These are phyloP conservation scores for Myotis findleyi DNA, from an alignment of 2,797 vertebrate genomes.

Conservation along the genomic window DNA sequence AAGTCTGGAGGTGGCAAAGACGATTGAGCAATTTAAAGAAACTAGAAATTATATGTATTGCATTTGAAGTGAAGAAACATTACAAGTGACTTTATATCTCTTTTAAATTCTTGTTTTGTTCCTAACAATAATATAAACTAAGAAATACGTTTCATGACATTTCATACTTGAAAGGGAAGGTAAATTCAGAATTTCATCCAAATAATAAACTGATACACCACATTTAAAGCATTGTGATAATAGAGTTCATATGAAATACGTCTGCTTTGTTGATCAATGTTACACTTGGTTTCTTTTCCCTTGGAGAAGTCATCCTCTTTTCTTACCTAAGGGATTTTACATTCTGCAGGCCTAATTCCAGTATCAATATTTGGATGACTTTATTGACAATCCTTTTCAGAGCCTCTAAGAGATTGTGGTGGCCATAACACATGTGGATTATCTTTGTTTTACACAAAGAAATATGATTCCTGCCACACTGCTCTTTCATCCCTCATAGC, in stretches of 20 bases:
- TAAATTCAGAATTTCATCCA: constrained; percentile 53
- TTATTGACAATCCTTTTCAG: not conserved
- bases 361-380: constrained; percentile 53
- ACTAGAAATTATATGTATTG: not conserved
- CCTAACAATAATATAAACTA: constrained; percentile 64
- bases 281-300: constrained; percentile 74
- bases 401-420: not conserved
- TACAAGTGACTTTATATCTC: constrained; percentile 65
- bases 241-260: constrained; percentile 65
- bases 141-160: constrained; percentile 3
- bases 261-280: constrained; percentile 74
- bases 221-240: constrained; percentile 75
- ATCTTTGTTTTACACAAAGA: not conserved
- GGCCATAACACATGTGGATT: not conserved
- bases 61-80: constrained; percentile 57
- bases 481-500: not conserved
- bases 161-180: not conserved
- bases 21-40: not conserved
- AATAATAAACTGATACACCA: constrained; percentile 67
- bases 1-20: not conserved
- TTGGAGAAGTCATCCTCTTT: constrained; percentile 73
- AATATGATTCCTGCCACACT: not conserved
- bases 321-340: constrained; percentile 57
- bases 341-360: constrained; percentile 1
- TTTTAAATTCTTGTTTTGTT: constrained; percentile 62